Evolutionary conservation across 2,113 vertebrate species (phyloP).

Genomic region (Arizona elegans): DNA sequence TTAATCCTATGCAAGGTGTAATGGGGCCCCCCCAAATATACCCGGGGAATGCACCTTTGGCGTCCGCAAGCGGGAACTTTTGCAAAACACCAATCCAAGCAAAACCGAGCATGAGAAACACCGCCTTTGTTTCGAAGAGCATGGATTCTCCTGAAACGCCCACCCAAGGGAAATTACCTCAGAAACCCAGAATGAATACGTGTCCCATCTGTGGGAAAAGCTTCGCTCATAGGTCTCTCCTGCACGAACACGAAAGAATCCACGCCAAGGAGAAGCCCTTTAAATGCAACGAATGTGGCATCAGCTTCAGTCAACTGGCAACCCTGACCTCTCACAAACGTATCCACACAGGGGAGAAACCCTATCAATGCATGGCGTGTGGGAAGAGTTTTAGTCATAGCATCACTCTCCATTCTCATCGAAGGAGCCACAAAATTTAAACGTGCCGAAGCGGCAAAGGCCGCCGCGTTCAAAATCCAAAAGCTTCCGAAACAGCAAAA

Average conservation of each 20-base stretch:
- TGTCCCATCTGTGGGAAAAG: background rate
- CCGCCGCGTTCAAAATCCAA: background rate
- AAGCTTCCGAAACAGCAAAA: background rate
- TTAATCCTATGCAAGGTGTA: background rate
- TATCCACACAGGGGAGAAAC: background rate
- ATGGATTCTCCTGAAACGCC: background rate
- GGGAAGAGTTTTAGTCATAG: background rate
- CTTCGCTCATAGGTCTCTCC: background rate
- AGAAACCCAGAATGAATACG: background rate
- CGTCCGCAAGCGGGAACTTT: background rate
- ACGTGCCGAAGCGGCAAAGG: background rate
- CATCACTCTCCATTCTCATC: background rate
- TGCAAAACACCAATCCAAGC: background rate
- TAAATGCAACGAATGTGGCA: background rate
- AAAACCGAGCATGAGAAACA: background rate
- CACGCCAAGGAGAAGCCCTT: background rate
- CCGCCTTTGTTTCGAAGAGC: background rate
- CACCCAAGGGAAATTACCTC: background rate
- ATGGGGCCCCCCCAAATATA: accelerated
- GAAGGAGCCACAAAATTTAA: background rate
- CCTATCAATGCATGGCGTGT: background rate
- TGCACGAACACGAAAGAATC: background rate
- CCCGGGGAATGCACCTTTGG: background rate
- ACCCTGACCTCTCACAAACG: background rate
- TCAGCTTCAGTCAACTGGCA: background rate